phyloP scores from a whole-genome alignment of 2,113 vertebrate species.

The Cottus gobio region DNA sequence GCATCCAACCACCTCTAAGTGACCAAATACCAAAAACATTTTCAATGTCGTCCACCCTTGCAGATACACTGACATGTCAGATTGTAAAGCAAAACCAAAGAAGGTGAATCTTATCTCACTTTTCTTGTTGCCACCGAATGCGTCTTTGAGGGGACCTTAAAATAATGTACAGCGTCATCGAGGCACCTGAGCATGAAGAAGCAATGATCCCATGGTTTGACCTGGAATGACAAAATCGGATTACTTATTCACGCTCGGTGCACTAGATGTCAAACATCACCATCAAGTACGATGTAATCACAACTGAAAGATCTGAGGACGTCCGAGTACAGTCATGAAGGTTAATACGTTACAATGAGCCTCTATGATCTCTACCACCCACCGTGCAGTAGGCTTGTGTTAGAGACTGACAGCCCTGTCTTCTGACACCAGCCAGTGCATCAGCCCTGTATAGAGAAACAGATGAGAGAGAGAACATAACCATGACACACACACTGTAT shows the following conservation, averaged over 20 bases:
- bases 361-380: constrained; percentile 58
- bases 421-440: constrained; percentile 81
- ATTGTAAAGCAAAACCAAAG: background rate
- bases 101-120: constrained; percentile 77
- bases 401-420: constrained; percentile 91
- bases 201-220: constrained; percentile 89
- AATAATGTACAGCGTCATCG: constrained; percentile 89
- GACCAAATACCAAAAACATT: constrained; percentile 26
- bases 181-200: constrained; percentile 92
- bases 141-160: constrained; percentile 89
- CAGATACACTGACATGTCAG: background rate
- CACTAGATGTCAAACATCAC: background rate
- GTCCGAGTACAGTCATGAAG: background rate
- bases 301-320: background rate
- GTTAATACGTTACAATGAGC: background rate
- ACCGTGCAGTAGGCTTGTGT: constrained; percentile 91
- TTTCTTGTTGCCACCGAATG: constrained; percentile 86
- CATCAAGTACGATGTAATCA: background rate
- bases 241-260: background rate
- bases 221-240: constrained; percentile 73
- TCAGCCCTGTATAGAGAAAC: constrained; percentile 82
- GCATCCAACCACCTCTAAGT: constrained; percentile 90
- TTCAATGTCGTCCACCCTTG: background rate
- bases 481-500: background rate
- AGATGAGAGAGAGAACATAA: background rate